A percentile compares a stretch with the other conserved stretches of the same genome.
Conservation (phyloP, 1,140 invertebrate genomes). For the Diorhabda carinulata region DNA sequence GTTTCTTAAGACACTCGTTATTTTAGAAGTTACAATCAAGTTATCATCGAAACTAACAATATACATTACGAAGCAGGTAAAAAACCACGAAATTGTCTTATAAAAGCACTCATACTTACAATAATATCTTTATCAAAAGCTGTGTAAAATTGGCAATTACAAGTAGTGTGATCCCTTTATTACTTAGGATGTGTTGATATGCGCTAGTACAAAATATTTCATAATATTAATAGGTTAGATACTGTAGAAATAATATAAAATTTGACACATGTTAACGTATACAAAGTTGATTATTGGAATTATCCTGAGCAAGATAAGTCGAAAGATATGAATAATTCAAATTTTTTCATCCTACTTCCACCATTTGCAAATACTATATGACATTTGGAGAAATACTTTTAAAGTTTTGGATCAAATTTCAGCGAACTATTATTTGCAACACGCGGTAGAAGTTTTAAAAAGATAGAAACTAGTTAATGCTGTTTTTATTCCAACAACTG, state of each 20-base stretch:
- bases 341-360: too few relatives aligned
- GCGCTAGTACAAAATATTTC: constrained; percentile 3
- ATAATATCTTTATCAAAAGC: constrained; percentile 18
- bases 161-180: constrained; percentile 9
- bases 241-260: constrained; percentile 12
- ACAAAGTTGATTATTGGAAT: constrained; percentile 17
- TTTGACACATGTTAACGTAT: constrained; percentile 35
- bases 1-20: too few relatives aligned
- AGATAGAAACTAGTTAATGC: too few relatives aligned
- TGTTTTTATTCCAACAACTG: too few relatives aligned
- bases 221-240: background rate
- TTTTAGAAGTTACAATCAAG: too few relatives aligned
- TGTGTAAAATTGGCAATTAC: constrained; percentile 19
- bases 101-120: constrained; percentile 14
- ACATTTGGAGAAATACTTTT: too few relatives aligned
- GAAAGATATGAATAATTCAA: too few relatives aligned
- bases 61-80: constrained; percentile 10
- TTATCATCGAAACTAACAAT: background rate
- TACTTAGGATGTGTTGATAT: constrained; percentile 6
- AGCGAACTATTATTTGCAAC: too few relatives aligned
- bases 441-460: too few relatives aligned
- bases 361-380: too few relatives aligned
- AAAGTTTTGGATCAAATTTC: too few relatives aligned
- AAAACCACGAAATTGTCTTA: constrained; percentile 24
- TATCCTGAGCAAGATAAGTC: constrained; percentile 6